phyloP scores from a whole-genome alignment of 2,113 vertebrate species.

The Chrysochloris asiatica region DNA sequence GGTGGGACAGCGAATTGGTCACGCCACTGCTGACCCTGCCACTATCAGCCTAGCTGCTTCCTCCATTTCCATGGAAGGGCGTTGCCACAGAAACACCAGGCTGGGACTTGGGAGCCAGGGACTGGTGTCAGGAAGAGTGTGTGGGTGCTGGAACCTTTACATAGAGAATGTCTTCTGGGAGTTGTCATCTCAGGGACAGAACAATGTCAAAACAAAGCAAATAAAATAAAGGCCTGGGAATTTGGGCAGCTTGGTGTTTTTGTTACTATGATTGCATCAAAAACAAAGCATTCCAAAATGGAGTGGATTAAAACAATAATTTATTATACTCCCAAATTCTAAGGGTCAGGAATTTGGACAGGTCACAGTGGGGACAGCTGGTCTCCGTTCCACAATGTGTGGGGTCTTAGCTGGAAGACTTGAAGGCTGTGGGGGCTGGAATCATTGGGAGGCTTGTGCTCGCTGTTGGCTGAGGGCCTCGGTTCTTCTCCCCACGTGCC shows the following conservation, averaged over 20 bases:
- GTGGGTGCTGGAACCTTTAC: neutral
- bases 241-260: neutral
- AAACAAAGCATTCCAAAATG: neutral
- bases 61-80: neutral
- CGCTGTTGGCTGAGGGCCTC: neutral
- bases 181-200: neutral
- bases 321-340: neutral
- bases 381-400: neutral
- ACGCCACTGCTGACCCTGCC: too few species aligned
- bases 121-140: neutral
- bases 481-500: neutral
- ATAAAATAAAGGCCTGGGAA: neutral
- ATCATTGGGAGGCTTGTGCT: neutral
- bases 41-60: neutral
- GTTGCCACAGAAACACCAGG: neutral
- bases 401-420: neutral
- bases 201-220: neutral
- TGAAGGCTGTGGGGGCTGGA: neutral
- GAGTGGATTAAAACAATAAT: neutral
- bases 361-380: neutral
- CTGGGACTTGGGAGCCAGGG: neutral
- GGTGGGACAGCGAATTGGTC: too few species aligned
- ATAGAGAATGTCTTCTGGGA: neutral
- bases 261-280: neutral
- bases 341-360: constrained; percentile 11